Evolutionary conservation across 2,888 invertebrate genomes (phyloP).

Genomic region (Amitus sp.): DNA sequence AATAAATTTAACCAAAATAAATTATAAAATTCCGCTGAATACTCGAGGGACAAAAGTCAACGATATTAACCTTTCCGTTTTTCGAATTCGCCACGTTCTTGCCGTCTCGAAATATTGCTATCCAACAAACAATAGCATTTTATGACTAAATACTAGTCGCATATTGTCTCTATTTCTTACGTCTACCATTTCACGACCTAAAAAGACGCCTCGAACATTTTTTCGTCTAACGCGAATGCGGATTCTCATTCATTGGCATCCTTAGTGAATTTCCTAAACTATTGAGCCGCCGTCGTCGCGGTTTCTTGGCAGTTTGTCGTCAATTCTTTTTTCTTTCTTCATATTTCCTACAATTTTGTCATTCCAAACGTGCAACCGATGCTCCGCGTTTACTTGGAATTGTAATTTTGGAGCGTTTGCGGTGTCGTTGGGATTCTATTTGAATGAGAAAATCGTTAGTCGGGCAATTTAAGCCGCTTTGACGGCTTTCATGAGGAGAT

Average conservation of each 20-base stretch:
- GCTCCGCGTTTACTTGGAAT: background rate
- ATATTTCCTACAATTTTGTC: background rate
- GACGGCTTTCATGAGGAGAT: slow-evolving; percentile 60
- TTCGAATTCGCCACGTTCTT: background rate
- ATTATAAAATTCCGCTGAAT: slow-evolving; percentile 1
- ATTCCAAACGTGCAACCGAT: background rate
- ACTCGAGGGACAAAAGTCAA: background rate
- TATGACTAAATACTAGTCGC: slow-evolving; percentile 47
- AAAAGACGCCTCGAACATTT: background rate
- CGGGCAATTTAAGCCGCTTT: slow-evolving; percentile 54
- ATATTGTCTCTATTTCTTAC: slow-evolving; percentile 43
- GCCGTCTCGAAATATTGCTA: slow-evolving; percentile 8
- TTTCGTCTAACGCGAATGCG: background rate
- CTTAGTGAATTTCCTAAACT: slow-evolving; percentile 17
- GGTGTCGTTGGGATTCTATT: background rate
- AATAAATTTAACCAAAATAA: slow-evolving; percentile 10
- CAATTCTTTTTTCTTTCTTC: background rate
- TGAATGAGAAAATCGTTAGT: background rate
- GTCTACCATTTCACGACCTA: slow-evolving; percentile 19
- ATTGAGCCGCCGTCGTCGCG: slow-evolving; percentile 5
- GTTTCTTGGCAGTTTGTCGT: background rate
- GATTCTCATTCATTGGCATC: slow-evolving; percentile 15
- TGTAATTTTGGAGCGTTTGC: slow-evolving; percentile 2
- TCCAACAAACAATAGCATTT: slow-evolving; percentile 10
- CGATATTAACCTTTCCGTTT: background rate